A percentile compares a stretch with the other conserved stretches of the same genome.
phyloP scores from a whole-genome alignment of 2,888 invertebrate genomes.

The Punctoribates punctum region DNA sequence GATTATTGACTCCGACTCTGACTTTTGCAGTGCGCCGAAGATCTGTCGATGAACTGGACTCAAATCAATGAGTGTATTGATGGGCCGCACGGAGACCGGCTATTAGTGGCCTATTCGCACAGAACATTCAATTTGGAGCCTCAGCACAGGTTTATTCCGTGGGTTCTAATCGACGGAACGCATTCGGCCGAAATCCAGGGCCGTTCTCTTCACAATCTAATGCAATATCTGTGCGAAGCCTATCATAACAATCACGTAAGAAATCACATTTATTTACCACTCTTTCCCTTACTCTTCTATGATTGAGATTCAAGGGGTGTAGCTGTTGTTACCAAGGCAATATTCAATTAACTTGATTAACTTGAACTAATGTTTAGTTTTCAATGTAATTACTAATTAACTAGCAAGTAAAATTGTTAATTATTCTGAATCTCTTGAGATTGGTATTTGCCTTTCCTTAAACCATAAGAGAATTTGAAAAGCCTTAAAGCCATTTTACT shows the following conservation, averaged over 20 bases:
- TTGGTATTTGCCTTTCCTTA: no score
- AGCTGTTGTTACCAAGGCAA: no score
- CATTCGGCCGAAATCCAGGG: conserved; percentile 35
- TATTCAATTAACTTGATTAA: no score
- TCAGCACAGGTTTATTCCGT: conserved; percentile 38
- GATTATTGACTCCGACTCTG: neutral
- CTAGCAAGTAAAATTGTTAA: no score
- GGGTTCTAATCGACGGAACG: conserved; percentile 39
- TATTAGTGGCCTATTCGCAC: conserved; percentile 40
- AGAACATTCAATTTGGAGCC: conserved; percentile 41
- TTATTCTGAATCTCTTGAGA: no score
- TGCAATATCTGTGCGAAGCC: conserved; percentile 36
- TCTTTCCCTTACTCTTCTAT: neutral
- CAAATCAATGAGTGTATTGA: conserved; percentile 33
- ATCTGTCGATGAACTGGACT: conserved; percentile 33
- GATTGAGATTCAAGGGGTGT: neutral
- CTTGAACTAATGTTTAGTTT: no score
- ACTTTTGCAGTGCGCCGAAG: conserved; percentile 35
- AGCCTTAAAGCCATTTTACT: no score
- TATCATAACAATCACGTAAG: conserved; percentile 35
- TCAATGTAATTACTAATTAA: no score
- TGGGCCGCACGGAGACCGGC: conserved; percentile 38
- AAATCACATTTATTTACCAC: neutral
- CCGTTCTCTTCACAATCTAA: conserved; percentile 25
- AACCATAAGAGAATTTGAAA: no score